Evolutionary conservation across 2,113 vertebrate species (phyloP).

Genomic region (Spilogale gracilis): DNA sequence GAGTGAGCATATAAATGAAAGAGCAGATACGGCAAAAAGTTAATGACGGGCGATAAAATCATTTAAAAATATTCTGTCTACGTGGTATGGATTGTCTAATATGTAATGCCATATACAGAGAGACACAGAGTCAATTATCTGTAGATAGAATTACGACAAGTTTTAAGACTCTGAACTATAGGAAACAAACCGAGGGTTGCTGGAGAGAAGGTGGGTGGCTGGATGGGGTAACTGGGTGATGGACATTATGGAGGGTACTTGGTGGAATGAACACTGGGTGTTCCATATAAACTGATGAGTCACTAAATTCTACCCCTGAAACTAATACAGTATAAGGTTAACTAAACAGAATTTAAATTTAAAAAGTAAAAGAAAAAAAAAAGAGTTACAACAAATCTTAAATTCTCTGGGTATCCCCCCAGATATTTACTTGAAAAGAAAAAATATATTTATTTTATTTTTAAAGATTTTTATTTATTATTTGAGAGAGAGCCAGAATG

Average conservation of each 20-base stretch:
- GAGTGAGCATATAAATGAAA: neutral
- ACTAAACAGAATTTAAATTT: neutral
- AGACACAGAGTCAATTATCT: neutral
- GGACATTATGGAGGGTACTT: neutral
- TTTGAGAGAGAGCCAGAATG: too few relatives aligned
- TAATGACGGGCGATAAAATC: neutral
- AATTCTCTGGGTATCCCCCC: neutral
- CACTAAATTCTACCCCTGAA: neutral
- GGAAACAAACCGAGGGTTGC: neutral
- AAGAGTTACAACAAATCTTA: neutral
- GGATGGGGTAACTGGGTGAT: neutral
- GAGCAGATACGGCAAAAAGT: constrained; percentile 6
- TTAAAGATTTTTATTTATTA: too few relatives aligned
- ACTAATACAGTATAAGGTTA: neutral
- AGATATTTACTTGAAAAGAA: constrained; percentile 48
- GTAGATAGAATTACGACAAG: neutral
- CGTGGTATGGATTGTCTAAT: neutral
- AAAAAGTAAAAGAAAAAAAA: neutral
- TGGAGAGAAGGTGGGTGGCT: neutral
- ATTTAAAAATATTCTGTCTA: neutral
- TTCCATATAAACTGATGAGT: neutral
- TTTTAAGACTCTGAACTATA: neutral
- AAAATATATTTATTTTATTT: constrained; percentile 19
- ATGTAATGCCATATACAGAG: neutral
- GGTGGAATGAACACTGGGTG: neutral